Evolutionary conservation across 2,797 vertebrate genomes (phyloP).

Genomic region (Cyclura pinguis): DNA sequence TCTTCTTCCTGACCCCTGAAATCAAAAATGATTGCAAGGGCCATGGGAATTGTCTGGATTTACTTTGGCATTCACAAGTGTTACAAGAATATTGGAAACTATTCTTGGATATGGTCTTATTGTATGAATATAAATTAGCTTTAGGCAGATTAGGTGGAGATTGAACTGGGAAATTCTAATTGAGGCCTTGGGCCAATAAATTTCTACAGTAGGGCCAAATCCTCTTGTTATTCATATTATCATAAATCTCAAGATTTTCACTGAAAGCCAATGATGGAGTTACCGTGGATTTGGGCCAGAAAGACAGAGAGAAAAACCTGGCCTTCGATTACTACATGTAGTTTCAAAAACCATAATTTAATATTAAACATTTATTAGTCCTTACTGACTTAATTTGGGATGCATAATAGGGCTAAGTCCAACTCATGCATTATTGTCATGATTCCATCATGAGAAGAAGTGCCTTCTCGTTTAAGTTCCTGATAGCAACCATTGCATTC

Average conservation of each 20-base stretch:
- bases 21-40: constrained; percentile 60
- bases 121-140: constrained; percentile 74
- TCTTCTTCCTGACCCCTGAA: constrained; percentile 56
- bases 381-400: constrained; percentile 34
- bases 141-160: constrained; percentile 76
- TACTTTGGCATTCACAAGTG: constrained; percentile 70
- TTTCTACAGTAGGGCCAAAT: constrained; percentile 25
- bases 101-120: constrained; percentile 69
- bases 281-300: constrained; percentile 57
- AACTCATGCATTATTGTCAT: constrained; percentile 6
- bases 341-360: constrained; percentile 45
- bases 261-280: constrained; percentile 62
- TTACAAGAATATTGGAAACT: constrained; percentile 68
- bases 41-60: constrained; percentile 72
- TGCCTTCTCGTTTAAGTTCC: neutral
- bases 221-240: constrained; percentile 67
- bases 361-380: neutral
- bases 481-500: neutral
- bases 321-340: constrained; percentile 49
- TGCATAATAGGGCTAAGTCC: neutral
- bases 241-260: constrained; percentile 61
- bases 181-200: constrained; percentile 65
- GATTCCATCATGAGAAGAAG: neutral
- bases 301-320: constrained; percentile 29
- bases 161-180: constrained; percentile 70